A percentile compares a stretch with the other conserved stretches of the same genome.
phyloP scores from a whole-genome alignment of 2,797 vertebrate species.

The Steatocranus sp. region DNA sequence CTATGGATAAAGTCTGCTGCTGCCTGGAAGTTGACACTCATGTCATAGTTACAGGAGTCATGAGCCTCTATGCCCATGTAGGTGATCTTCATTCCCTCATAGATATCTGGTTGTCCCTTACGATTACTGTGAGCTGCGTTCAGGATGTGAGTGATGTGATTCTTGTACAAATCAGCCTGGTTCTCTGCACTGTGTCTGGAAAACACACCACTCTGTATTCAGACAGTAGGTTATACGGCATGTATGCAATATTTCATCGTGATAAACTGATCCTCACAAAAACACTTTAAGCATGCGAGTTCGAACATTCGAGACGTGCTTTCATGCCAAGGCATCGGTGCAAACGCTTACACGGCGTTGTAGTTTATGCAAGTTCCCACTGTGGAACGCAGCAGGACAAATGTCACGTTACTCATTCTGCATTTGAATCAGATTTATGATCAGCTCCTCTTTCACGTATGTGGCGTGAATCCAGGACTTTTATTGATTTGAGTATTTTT shows the following conservation, averaged over 20 bases:
- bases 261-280: background rate
- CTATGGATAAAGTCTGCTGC: conserved; percentile 88
- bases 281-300: background rate
- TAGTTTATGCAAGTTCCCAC: conserved; percentile 13
- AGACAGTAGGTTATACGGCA: background rate
- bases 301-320: background rate
- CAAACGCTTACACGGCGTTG: conserved; percentile 8
- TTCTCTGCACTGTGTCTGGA: conserved; percentile 86
- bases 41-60: conserved; percentile 84
- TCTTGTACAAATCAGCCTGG: conserved; percentile 71
- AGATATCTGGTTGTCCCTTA: conserved; percentile 74
- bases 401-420: conserved; percentile 15
- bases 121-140: conserved; percentile 86
- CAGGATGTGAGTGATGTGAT: conserved; percentile 86
- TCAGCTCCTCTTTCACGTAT: background rate
- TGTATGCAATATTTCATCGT: background rate
- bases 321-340: background rate
- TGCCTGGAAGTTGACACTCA: conserved; percentile 86
- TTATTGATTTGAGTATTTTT: background rate
- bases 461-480: background rate
- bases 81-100: conserved; percentile 77
- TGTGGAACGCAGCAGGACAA: conserved; percentile 10
- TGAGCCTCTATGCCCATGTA: conserved; percentile 88
- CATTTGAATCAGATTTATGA: conserved; percentile 35
- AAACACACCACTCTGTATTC: background rate